Evolutionary conservation across 2,888 invertebrate species (phyloP).

Genomic region (Laspeyria flexula): DNA sequence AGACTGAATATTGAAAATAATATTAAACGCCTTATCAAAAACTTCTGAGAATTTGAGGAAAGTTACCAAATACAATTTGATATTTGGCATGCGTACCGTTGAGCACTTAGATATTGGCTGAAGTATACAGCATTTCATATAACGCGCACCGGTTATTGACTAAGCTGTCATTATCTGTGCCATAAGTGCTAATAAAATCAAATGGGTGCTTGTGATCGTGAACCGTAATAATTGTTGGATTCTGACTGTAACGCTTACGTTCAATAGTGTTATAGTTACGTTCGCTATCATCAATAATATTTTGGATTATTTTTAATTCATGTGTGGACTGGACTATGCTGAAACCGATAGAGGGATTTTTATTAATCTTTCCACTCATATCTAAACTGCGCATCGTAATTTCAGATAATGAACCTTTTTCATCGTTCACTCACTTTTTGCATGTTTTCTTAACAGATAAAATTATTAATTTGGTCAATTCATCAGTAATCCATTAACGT

Average conservation of each 20-base stretch:
- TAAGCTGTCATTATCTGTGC: constrained; percentile 11
- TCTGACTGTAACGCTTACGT: not conserved
- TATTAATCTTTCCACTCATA: too few relatives aligned
- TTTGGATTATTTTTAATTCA: not conserved
- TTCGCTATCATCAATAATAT: not conserved
- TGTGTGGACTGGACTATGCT: not conserved
- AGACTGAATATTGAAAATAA: too few relatives aligned
- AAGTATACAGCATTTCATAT: constrained; percentile 1
- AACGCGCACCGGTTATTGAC: constrained; percentile 10
- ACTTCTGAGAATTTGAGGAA: too few relatives aligned
- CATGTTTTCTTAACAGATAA: too few relatives aligned
- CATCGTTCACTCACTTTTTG: too few relatives aligned
- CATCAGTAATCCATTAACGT: too few relatives aligned
- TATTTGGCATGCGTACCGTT: constrained; percentile 1
- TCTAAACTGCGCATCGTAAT: too few relatives aligned
- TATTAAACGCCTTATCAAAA: too few relatives aligned
- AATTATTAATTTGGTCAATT: too few relatives aligned
- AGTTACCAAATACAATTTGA: not conserved
- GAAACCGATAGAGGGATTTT: too few relatives aligned
- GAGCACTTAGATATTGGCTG: not conserved
- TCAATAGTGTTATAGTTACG: not conserved
- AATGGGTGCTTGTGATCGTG: constrained; percentile 5
- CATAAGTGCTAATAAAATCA: constrained; percentile 16
- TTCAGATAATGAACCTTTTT: too few relatives aligned
- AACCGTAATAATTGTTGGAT: constrained; percentile 4